Evolutionary conservation across 2,888 invertebrate genomes (phyloP).

Genomic region (Synanthedon vespiformis): DNA sequence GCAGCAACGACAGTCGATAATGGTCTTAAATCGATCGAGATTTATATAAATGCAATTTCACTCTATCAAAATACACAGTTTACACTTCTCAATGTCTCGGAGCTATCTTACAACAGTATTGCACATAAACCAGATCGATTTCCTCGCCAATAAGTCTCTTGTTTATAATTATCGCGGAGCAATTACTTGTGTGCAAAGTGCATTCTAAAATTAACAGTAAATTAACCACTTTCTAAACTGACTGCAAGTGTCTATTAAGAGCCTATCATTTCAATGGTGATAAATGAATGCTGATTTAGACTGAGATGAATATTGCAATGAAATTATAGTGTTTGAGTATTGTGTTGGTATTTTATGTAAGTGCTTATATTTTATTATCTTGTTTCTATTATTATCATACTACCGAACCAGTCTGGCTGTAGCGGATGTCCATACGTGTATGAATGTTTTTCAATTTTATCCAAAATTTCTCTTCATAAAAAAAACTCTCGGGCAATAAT

Average conservation of each 20-base stretch:
- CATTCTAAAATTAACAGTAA: slow-evolving; percentile 1
- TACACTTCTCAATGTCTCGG: not conserved
- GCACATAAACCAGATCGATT: slow-evolving; percentile 3
- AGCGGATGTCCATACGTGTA: too few relatives aligned
- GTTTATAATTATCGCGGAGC: slow-evolving; percentile 4
- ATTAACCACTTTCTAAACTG: slow-evolving; percentile 6
- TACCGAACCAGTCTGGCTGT: too few relatives aligned
- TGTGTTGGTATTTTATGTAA: not conserved
- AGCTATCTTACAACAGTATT: slow-evolving; percentile 1
- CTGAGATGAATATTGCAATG: not conserved
- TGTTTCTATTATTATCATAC: too few relatives aligned
- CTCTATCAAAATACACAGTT: not conserved
- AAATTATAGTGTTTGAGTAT: not conserved
- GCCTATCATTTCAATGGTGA: not conserved
- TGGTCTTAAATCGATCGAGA: too few relatives aligned
- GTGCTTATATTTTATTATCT: too few relatives aligned
- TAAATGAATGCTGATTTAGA: not conserved
- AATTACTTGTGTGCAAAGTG: slow-evolving; percentile 7
- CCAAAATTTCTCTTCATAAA: too few relatives aligned
- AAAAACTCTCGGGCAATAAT: too few relatives aligned
- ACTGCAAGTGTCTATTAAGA: not conserved
- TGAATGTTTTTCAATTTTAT: too few relatives aligned
- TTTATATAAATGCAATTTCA: not conserved
- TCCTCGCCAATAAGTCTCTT: slow-evolving; percentile 1
- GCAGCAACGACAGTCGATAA: not conserved